Evolutionary conservation across 2,113 vertebrate species (phyloP), one percentile per base, ranked within the genome.

Genomic region (Lophura nycthemera): DNA sequence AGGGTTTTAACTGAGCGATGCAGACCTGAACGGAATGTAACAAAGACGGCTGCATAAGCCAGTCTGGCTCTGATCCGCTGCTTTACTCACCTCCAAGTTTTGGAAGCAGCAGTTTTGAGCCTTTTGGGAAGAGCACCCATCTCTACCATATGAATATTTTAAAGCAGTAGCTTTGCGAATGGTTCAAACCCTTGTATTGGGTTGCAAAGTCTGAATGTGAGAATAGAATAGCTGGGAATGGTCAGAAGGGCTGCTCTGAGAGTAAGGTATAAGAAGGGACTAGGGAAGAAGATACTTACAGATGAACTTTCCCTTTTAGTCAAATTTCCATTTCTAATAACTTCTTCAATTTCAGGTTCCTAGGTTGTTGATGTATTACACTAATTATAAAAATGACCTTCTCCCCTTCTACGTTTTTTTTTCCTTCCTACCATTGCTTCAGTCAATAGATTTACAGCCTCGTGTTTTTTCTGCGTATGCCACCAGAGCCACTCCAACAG

Each of bases 241-340:
- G 76, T 45, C 57, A 71, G 65, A 60, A 76, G 38, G 81, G 66
- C n/a, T 86, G 74, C 40, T 94, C 12, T 50, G 63, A 75, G 47
- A 87, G n/a, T 64, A 88, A 82, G 86, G 80, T 86, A 48, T 84
- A 79, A 83, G 42, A 25, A 65, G 72, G 40, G 76, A 67, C 89
- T 25, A 61, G 29, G 64, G 67, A 90, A 96, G 67, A 92, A 61
- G 86, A 92, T 77, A 89, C 85, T 63, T 63, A 11, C 74, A 90
- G 88, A 87, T 94, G 91, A 95, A 95, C 94, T 94, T 96, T 74
- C 50, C 19, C 90, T 92, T 93, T 91, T 88, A 86, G 85, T 90
- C 88, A 89, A 87, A 95, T 96, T 90, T 96, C 93, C 93, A 90
- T 95, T 95, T 90, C 91, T 88, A 95, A 95, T 88, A 95, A 92